A percentile compares a stretch with the other conserved stretches of the same genome.
Conservation (phyloP, 1,140 invertebrate species). For the Holcopasites calliopsidis region DNA sequence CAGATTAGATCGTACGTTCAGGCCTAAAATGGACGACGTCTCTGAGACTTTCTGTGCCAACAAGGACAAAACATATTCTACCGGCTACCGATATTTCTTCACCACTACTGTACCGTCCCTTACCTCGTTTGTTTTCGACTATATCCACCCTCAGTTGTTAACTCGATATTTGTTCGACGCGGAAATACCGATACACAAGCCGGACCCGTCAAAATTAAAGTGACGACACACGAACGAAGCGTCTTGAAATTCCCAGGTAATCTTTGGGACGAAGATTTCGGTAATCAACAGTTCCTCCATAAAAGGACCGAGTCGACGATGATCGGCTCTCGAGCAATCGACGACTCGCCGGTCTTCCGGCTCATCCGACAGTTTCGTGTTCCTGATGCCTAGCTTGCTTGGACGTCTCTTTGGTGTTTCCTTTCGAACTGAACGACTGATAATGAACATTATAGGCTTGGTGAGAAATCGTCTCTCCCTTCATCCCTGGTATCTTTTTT, state of each 20-base stretch:
- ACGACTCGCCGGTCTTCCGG: constrained; percentile 20
- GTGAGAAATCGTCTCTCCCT: constrained; percentile 37
- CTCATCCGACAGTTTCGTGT: constrained; percentile 24
- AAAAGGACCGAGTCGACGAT: constrained; percentile 11
- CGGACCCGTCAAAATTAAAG: constrained; percentile 30
- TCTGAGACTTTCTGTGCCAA: too few relatives aligned
- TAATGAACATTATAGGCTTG: constrained; percentile 64
- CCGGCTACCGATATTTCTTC: too few relatives aligned
- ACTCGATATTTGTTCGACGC: neutral
- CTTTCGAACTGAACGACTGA: constrained; percentile 60
- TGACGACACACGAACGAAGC: neutral
- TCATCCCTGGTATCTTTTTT: neutral
- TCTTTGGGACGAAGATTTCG: neutral
- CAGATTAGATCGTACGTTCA: too few relatives aligned
- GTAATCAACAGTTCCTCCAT: neutral
- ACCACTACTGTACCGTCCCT: too few relatives aligned
- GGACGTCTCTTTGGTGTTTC: constrained; percentile 47
- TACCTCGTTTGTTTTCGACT: neutral
- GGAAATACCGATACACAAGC: neutral
- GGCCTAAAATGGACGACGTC: too few relatives aligned
- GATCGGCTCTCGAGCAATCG: constrained; percentile 15
- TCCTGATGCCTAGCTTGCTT: constrained; percentile 54
- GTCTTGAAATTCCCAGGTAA: constrained; percentile 13
- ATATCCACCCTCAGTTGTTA: neutral
- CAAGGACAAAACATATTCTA: too few relatives aligned